Evolutionary conservation across 2,888 invertebrate genomes (phyloP).

Genomic region (Omphaloscelis lunosa): DNA sequence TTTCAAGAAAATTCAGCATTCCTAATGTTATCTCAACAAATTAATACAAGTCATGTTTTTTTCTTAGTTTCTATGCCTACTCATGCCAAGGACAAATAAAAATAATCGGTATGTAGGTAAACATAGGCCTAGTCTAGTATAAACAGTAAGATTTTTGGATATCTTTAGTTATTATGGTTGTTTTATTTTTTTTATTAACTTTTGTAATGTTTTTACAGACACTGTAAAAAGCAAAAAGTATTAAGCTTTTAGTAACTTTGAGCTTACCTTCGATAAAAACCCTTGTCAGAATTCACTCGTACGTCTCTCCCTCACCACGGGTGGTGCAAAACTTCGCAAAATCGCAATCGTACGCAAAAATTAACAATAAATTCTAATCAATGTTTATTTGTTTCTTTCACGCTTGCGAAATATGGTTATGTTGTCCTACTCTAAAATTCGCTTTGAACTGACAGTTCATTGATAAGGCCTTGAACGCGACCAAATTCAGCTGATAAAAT

Average conservation of each 20-base stretch:
- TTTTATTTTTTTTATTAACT: not conserved
- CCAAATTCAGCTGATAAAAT: conserved; percentile 16
- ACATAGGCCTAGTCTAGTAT: conserved; percentile 1
- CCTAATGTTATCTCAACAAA: conserved; percentile 14
- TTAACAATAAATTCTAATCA: conserved; percentile 15
- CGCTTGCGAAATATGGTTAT: conserved; percentile 10
- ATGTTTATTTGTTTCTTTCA: conserved; percentile 48
- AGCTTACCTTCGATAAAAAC: conserved; percentile 13
- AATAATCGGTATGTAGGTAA: not conserved
- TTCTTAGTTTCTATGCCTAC: not conserved
- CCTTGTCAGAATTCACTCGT: not conserved
- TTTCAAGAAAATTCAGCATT: not conserved
- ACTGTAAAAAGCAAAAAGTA: not conserved
- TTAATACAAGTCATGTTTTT: conserved; percentile 5
- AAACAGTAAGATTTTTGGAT: not conserved
- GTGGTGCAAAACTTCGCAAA: conserved; percentile 21
- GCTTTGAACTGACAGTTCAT: conserved; percentile 34
- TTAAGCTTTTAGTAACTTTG: not conserved
- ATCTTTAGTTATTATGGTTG: not conserved
- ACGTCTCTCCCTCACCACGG: conserved; percentile 31
- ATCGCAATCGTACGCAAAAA: conserved; percentile 10
- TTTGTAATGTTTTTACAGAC: not conserved
- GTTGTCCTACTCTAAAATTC: conserved; percentile 43
- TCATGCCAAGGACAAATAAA: conserved; percentile 25
- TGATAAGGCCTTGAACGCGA: conserved; percentile 52